Base-by-base conservation (phyloP, 2,113 vertebrate species). In the Phalacrocorax carbo region DNA sequence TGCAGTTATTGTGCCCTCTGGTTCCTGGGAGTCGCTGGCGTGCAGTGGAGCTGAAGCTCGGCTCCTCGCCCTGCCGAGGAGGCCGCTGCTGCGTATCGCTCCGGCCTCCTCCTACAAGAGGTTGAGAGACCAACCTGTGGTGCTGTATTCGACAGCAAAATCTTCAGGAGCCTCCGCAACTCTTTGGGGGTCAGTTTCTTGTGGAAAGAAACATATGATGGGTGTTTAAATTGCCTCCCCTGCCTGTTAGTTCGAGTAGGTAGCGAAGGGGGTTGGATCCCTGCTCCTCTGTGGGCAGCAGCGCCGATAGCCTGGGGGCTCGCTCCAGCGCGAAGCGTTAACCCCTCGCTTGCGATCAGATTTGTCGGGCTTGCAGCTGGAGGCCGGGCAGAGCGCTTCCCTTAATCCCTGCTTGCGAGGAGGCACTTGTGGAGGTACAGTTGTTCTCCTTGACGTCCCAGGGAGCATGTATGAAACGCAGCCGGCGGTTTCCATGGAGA, bases 281-380 rank as follows among this genome's bases (percentile, higher is more conserved):
- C 1, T 30, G 6, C 8, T 10, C 27, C 40, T 27, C 34, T 6
- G 52, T 2, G 15, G 49, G 5, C 23, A 13, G 86, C 1, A 7
- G 30, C 13, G 81, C 82, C 42, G 84, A 8, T 27, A 22, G 17
- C 27, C 73, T 9, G 18, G 40, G 46, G 36, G 10, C 62, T 49
- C 0, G 1, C 77, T 52, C 27, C 2, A 2, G 25, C 2, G 13
- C 10, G 4, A 17, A 17, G 62, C 40, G 5, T 38, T 8, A 48
- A 1, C 84, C 48, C 19, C 34, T 51, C 22, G 38, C 17, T n/a
- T 32, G n/a, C 7, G 60, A 8, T 14, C 40, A n/a, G 16, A 21
- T 65, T 13, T 58, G 91, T 55, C 22, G 8, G 36, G 29, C 65
- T 61, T 23, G 6, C 78, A 49, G 87, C 71, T 25, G 78, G 66